These are phyloP conservation scores for Oreonectes daqikongensis DNA, from an alignment of 2,797 vertebrate species.

Conservation along the genomic window DNA sequence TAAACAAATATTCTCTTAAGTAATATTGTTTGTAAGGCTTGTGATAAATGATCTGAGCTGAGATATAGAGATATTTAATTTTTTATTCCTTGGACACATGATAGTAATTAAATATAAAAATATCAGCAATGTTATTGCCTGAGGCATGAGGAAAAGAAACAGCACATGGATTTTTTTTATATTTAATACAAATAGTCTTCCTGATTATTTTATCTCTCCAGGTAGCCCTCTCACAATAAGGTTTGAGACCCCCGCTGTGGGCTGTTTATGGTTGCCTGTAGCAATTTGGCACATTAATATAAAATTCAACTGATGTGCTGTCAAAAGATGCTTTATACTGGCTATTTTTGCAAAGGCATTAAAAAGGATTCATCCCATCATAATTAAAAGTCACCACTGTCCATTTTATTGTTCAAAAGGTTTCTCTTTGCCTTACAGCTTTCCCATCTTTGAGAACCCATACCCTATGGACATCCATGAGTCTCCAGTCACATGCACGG, in stretches of 20 bases:
- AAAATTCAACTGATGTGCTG: neutral
- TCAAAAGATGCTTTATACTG: neutral
- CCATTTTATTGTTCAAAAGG: neutral
- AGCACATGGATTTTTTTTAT: neutral
- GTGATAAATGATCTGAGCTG: neutral
- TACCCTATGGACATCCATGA: constrained; percentile 98
- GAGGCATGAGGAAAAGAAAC: neutral
- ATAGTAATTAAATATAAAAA: constrained; percentile 2
- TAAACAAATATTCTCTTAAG: neutral
- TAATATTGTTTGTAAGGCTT: neutral
- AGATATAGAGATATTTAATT: neutral
- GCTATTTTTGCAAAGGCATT: neutral
- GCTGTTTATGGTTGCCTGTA: neutral
- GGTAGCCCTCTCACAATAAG: neutral
- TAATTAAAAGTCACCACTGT: neutral
- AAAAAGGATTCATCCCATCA: neutral
- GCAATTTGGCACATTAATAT: neutral
- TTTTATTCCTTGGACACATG: neutral
- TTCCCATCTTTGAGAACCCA: constrained; percentile 98
- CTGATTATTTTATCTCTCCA: neutral
- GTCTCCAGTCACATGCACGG: constrained; percentile 96
- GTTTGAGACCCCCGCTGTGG: neutral
- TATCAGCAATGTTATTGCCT: neutral
- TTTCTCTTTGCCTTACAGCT: constrained; percentile 75
- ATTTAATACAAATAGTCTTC: constrained; percentile 3